phyloP scores from a whole-genome alignment of 2,888 invertebrate genomes.

The Brassicogethes aeneus region DNA sequence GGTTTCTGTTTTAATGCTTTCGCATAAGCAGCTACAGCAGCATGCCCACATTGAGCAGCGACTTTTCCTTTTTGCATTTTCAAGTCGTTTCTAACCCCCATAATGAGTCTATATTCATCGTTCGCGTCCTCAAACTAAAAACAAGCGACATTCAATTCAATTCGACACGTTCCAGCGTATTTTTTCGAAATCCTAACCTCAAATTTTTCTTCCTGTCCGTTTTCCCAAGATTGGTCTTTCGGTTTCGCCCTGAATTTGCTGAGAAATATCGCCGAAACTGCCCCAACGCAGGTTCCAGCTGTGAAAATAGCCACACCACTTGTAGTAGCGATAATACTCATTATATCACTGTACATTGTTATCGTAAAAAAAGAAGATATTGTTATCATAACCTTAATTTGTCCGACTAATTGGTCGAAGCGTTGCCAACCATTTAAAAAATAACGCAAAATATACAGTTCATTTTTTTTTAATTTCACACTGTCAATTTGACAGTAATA shows the following conservation, averaged over 20 bases:
- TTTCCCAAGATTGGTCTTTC: constrained; percentile 22
- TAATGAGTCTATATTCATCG: constrained; percentile 68
- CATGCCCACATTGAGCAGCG: constrained; percentile 91
- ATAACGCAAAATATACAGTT: no score
- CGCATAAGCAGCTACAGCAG: constrained; percentile 81
- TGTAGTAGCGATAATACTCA: no score
- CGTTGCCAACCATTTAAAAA: no score
- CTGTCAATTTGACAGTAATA: no score
- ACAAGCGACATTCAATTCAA: constrained; percentile 3
- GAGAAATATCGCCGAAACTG: constrained; percentile 28
- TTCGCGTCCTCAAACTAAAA: constrained; percentile 33
- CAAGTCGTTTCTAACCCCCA: constrained; percentile 81
- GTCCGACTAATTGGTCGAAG: no score
- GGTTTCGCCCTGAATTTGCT: constrained; percentile 20
- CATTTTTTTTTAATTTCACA: no score
- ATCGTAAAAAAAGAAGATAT: no score
- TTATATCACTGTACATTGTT: no score
- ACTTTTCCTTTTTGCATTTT: constrained; percentile 95
- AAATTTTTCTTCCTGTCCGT: constrained; percentile 32
- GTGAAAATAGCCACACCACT: constrained; percentile 31
- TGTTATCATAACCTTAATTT: no score
- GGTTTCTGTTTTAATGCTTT: constrained; percentile 55
- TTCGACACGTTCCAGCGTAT: background rate
- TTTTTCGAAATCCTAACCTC: constrained; percentile 31
- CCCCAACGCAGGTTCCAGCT: constrained; percentile 32